Evolutionary conservation across 2,797 vertebrate species (phyloP).

Genomic region (Tragelaphus eurycerus): DNA sequence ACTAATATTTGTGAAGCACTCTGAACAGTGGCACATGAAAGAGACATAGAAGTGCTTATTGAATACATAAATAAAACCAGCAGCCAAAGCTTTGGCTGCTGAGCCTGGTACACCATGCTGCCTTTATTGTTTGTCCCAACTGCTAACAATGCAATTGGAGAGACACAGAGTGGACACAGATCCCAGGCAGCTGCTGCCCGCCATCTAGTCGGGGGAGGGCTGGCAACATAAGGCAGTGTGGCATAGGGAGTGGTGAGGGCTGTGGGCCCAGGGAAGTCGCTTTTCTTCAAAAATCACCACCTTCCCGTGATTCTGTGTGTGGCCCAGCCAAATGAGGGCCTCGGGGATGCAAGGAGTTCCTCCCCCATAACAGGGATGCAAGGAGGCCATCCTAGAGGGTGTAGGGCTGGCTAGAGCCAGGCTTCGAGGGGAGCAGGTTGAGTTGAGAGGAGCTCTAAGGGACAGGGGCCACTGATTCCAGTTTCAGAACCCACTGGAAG

Average conservation of each 20-base stretch:
- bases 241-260: not conserved
- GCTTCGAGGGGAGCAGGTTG: not conserved
- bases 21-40: not conserved
- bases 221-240: not conserved
- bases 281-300: not conserved
- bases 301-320: not conserved
- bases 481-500: not conserved
- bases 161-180: not conserved
- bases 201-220: not conserved
- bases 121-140: not conserved
- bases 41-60: not conserved
- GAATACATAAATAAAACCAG: not conserved
- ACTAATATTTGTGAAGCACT: not conserved
- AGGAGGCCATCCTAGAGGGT: not conserved
- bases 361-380: not conserved
- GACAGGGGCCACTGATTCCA: not conserved
- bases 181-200: not conserved
- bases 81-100: not conserved
- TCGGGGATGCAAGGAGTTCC: not conserved
- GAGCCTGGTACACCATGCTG: not conserved
- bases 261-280: not conserved
- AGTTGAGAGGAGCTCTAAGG: not conserved
- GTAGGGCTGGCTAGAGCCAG: not conserved
- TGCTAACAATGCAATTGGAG: not conserved
- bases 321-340: not conserved